Evolutionary conservation across 2,113 vertebrate species (phyloP).

Genomic region (Myiagra hebetior): DNA sequence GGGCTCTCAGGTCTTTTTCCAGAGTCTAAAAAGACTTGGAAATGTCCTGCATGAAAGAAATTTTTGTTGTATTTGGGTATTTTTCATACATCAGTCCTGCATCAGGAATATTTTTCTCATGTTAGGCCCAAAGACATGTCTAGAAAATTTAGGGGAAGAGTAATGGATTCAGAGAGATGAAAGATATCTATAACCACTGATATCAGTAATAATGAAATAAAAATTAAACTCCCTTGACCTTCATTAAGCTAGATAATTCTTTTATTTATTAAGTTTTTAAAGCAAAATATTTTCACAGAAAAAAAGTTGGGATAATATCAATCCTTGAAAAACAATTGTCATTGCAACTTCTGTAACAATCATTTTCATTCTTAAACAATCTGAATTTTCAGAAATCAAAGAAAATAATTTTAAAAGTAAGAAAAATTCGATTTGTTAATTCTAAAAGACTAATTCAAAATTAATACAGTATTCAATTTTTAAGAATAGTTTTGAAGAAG

Average conservation of each 20-base stretch:
- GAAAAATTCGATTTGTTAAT: background rate
- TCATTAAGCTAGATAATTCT: background rate
- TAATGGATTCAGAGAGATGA: background rate
- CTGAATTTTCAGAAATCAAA: background rate
- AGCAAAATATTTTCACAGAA: background rate
- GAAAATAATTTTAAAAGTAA: background rate
- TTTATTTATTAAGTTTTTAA: background rate
- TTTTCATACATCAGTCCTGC: background rate
- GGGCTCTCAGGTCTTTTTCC: background rate
- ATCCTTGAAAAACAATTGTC: background rate
- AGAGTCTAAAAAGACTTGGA: background rate
- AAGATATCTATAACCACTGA: background rate
- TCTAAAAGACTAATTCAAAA: background rate
- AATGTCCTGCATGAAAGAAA: background rate
- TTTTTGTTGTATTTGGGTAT: background rate
- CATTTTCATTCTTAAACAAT: background rate
- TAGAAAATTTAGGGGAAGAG: background rate
- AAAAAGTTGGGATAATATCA: background rate
- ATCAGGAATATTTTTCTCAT: background rate
- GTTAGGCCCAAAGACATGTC: background rate
- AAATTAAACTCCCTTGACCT: background rate
- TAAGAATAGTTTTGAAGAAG: background rate
- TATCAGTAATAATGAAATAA: background rate
- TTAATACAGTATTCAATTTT: background rate
- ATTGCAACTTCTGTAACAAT: background rate